Percentiles rank a stretch among this genome's conserved stretches.
These are phyloP conservation scores for Papilio helenus DNA, from an alignment of 1,140 invertebrate genomes.

Conservation along the genomic window DNA sequence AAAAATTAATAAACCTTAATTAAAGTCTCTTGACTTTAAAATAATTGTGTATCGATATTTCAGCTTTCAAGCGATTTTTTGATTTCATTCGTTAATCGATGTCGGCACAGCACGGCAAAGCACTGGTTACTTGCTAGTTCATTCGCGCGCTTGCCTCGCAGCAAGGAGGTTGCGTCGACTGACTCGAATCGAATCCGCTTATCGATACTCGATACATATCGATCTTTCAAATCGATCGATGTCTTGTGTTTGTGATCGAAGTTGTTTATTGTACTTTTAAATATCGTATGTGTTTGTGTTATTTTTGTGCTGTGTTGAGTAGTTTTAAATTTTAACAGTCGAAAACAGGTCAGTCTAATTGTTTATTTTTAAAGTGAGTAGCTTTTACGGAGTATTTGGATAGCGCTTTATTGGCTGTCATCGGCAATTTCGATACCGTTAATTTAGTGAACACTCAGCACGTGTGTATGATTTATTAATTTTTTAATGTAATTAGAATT, in stretches of 20 bases:
- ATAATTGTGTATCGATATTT: slow-evolving; percentile 21
- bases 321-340: slow-evolving; percentile 10
- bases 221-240: slow-evolving; percentile 38
- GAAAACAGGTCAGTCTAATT: slow-evolving; percentile 52
- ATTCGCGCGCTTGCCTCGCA: slow-evolving; percentile 70
- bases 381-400: slow-evolving; percentile 18
- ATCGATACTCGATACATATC: slow-evolving; percentile 44
- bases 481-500: not conserved
- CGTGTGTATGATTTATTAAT: slow-evolving; percentile 16
- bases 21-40: slow-evolving; percentile 7
- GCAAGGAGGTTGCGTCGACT: slow-evolving; percentile 57
- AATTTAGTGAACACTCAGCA: slow-evolving; percentile 46
- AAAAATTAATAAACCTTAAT: slow-evolving; percentile 20
- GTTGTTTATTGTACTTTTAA: slow-evolving; percentile 58
- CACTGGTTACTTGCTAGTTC: slow-evolving; percentile 48
- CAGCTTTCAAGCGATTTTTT: slow-evolving; percentile 23
- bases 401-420: slow-evolving; percentile 43
- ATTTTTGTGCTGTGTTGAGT: slow-evolving; percentile 38
- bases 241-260: slow-evolving; percentile 10
- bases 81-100: slow-evolving; percentile 39
- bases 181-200: slow-evolving; percentile 43
- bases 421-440: slow-evolving; percentile 48
- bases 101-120: slow-evolving; percentile 27
- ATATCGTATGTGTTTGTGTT: slow-evolving; percentile 47
- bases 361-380: slow-evolving; percentile 34